Evolutionary conservation across 2,113 vertebrate genomes (phyloP).

Genomic region (Phaethon lepturus): DNA sequence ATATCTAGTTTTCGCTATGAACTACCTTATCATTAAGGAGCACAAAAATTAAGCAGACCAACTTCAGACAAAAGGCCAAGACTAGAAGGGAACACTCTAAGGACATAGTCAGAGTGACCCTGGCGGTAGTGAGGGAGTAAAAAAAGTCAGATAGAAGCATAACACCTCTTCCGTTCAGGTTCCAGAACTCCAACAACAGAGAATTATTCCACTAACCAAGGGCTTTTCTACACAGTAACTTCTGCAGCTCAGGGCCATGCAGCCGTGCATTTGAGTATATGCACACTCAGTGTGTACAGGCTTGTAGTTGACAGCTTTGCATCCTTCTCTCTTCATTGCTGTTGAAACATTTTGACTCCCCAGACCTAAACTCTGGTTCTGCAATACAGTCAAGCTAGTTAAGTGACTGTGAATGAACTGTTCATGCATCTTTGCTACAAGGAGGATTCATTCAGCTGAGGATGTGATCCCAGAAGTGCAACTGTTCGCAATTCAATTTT

Average conservation of each 20-base stretch:
- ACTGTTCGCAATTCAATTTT: neutral
- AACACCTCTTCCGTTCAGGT: neutral
- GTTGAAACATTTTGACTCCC: neutral
- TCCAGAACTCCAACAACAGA: neutral
- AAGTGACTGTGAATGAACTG: too few relatives aligned
- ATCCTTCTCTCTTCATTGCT: neutral
- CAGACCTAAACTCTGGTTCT: neutral
- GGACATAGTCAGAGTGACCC: neutral
- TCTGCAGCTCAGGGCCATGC: neutral
- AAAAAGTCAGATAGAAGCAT: neutral
- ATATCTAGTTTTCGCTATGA: neutral
- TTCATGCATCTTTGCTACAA: too few relatives aligned
- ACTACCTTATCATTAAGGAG: neutral
- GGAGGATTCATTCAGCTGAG: too few relatives aligned
- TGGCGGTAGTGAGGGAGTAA: neutral
- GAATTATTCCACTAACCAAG: neutral
- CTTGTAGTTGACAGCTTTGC: neutral
- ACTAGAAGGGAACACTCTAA: neutral
- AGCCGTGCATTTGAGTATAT: neutral
- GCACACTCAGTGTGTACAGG: neutral
- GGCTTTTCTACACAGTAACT: neutral
- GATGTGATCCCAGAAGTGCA: fast-evolving
- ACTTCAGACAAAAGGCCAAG: neutral
- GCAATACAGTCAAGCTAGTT: neutral
- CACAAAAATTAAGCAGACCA: neutral